Evolutionary conservation across 2,113 vertebrate genomes (phyloP), one percentile per base, ranked within the genome.

Genomic region (Leucopsar rothschildi): DNA sequence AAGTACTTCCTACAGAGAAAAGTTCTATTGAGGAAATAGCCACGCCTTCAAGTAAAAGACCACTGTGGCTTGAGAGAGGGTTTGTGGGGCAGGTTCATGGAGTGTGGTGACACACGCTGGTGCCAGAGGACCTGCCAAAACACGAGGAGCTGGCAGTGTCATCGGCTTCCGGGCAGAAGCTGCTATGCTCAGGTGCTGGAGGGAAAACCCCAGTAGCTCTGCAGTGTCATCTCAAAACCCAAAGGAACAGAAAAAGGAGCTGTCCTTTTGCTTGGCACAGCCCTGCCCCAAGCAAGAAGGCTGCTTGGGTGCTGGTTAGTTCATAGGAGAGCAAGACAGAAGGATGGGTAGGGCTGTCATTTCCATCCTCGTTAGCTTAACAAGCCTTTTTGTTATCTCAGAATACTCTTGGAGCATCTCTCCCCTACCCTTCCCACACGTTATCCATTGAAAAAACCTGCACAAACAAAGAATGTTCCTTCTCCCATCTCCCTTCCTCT

Each of bases 271-370:
- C 49, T 27, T 50, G 49, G 49, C 64, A 45, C 23, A 47, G 35
- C 50, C 27, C 44, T 56, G 40, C 73, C 59, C 18, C 31, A 53
- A 33, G 33, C 8, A 15, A 2, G 13, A 21, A 7, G 5, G 44
- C 9, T 14, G 2, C 31, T 78, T 42, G 28, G 56, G 33, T 0
- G 0, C 25, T 37, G 6, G 8, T 37, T 72, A 21, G 24, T 11
- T 81, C 3, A 0, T 21, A 59, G 44, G n/a, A 59, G 27, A 70
- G 13, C 0, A 2, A 64, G 17, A 57, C 20, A 70, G 33, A 77
- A 69, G 25, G 42, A 57, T 52, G 37, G 10, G 21, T 19, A 86
- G 42, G 53, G 33, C 33, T 79, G 45, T 60, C 21, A 31, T 73
- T 77, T 65, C 59, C 68, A 63, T 16, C 24, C 33, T 49, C 31